These are phyloP conservation scores for Brachionus plicatilis DNA, from an alignment of 1,140 invertebrate genomes.

Conservation along the genomic window DNA sequence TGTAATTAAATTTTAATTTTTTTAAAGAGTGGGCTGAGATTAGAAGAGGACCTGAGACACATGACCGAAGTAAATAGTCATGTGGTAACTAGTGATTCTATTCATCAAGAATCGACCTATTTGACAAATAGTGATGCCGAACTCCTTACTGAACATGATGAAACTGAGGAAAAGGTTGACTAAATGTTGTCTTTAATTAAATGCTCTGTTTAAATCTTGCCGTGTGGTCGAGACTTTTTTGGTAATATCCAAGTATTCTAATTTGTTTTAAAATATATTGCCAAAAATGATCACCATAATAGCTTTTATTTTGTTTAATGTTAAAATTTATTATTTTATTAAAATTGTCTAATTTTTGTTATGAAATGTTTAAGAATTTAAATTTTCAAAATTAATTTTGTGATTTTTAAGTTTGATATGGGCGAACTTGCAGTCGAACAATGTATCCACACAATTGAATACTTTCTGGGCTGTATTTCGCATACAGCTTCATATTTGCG, in stretches of 20 bases:
- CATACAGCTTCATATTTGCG: constrained; percentile 93
- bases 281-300: neutral
- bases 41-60: constrained; percentile 36
- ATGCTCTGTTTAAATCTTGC: constrained; percentile 4
- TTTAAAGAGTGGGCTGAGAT: constrained; percentile 23
- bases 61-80: neutral
- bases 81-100: neutral
- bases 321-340: neutral
- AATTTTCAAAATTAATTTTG: neutral
- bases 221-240: neutral
- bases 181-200: neutral
- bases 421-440: constrained; percentile 84
- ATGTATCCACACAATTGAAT: constrained; percentile 92
- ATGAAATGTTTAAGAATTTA: neutral
- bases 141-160: constrained; percentile 9
- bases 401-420: constrained; percentile 56
- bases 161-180: constrained; percentile 28
- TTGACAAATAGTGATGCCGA: neutral
- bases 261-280: neutral
- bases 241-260: neutral
- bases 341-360: neutral
- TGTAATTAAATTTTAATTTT: constrained; percentile 29
- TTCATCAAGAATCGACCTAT: constrained; percentile 17
- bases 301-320: neutral
- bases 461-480: constrained; percentile 86